These are phyloP conservation scores for Hypsopygia costalis DNA, from an alignment of 2,888 invertebrate genomes.

Conservation along the genomic window DNA sequence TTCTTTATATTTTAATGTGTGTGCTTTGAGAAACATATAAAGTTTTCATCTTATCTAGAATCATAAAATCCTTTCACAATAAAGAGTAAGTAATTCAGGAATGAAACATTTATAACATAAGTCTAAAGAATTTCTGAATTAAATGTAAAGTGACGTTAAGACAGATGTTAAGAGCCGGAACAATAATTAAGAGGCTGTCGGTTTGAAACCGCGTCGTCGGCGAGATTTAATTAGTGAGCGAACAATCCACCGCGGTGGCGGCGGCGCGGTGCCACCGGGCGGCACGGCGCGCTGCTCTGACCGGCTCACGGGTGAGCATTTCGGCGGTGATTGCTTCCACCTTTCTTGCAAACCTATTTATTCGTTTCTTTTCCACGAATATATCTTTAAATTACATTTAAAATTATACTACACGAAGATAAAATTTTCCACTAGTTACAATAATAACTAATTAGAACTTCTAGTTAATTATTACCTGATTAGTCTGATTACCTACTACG, in stretches of 20 bases:
- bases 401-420: too few species aligned
- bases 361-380: background rate
- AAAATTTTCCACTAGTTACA: too few species aligned
- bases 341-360: too few species aligned
- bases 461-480: too few species aligned
- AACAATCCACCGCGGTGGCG: conserved; percentile 43
- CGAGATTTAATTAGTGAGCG: conserved; percentile 78
- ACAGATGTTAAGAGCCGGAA: conserved; percentile 76
- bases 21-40: too few species aligned
- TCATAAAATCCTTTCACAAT: too few species aligned
- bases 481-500: too few species aligned
- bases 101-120: background rate
- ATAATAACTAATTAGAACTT: too few species aligned
- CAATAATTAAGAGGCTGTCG: conserved; percentile 79
- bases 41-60: too few species aligned
- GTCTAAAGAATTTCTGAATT: conserved; percentile 53
- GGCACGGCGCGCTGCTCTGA: conserved; percentile 8
- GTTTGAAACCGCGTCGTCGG: conserved; percentile 69
- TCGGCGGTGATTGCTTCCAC: background rate
- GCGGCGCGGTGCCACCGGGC: conserved; percentile 23
- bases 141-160: conserved; percentile 74
- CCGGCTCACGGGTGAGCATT: background rate
- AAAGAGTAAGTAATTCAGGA: too few species aligned
- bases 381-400: too few species aligned
- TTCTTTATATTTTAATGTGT: too few species aligned